A percentile compares a stretch with the other conserved stretches of the same genome.
Evolutionary conservation across 2,113 vertebrate species (phyloP).

Genomic region (Notechis scutatus): DNA sequence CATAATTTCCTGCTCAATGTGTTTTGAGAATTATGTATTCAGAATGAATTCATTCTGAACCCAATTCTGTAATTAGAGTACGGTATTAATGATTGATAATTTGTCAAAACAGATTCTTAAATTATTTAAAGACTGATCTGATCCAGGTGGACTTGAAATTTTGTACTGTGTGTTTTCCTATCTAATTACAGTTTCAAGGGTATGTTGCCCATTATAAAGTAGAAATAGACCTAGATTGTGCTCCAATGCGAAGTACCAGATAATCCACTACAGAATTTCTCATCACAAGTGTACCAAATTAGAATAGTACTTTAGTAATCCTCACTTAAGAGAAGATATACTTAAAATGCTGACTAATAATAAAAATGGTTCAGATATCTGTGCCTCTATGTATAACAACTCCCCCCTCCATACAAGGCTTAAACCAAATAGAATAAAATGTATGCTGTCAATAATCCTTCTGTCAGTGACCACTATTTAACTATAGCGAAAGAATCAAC

Average conservation of each 20-base stretch:
- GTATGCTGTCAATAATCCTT: neutral
- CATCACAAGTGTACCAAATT: neutral
- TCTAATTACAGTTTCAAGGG: neutral
- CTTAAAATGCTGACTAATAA: neutral
- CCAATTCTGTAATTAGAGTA: no score
- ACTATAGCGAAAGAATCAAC: neutral
- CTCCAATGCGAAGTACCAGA: neutral
- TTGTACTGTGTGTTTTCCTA: neutral
- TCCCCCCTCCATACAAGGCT: neutral
- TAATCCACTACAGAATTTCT: neutral
- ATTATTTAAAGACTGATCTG: neutral
- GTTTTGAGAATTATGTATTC: neutral
- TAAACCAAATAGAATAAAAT: neutral
- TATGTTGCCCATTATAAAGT: neutral
- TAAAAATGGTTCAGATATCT: neutral
- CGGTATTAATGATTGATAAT: neutral
- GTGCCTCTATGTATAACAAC: neutral
- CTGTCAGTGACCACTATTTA: neutral
- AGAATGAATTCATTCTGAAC: neutral
- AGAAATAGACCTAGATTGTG: neutral
- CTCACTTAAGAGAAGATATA: neutral
- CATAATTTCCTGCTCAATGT: neutral
- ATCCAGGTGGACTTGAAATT: neutral
- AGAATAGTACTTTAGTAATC: neutral
- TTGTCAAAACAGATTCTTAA: neutral